phyloP scores from a whole-genome alignment of 2,113 vertebrate species.

The Pagrus major region DNA sequence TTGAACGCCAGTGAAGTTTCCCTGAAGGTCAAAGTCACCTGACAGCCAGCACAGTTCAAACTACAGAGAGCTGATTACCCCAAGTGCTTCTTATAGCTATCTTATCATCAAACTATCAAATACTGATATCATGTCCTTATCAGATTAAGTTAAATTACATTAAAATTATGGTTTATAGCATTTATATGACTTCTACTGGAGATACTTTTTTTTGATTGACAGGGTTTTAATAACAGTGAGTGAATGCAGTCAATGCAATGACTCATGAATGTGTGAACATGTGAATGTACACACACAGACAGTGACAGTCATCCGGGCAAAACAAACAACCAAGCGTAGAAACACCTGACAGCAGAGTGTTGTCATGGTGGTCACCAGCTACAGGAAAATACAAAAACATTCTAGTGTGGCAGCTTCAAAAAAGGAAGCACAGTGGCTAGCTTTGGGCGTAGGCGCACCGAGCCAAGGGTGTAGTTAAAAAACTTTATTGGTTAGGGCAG shows the following conservation, averaged over 20 bases:
- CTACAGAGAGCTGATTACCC: slow-evolving; percentile 3
- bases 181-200: not conserved
- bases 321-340: slow-evolving; percentile 27
- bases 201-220: not conserved
- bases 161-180: not conserved
- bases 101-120: not conserved
- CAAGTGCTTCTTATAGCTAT: not conserved
- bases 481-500: too few species aligned
- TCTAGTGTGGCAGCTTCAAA: too few species aligned
- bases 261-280: not conserved
- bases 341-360: slow-evolving; percentile 29
- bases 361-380: slow-evolving; percentile 11
- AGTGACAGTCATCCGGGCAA: slow-evolving; percentile 31
- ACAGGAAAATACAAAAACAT: slow-evolving; percentile 13
- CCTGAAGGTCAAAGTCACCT: slow-evolving; percentile 68
- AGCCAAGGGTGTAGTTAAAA: too few species aligned
- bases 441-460: too few species aligned
- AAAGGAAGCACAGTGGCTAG: too few species aligned
- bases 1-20: slow-evolving; percentile 43
- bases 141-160: not conserved
- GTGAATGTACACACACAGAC: not conserved
- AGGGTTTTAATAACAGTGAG: not conserved
- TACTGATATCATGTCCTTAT: not conserved
- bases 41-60: slow-evolving; percentile 48
- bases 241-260: not conserved